Base-by-base conservation (phyloP, 1,140 invertebrate species). In the Leptestheria dahalacensis region DNA sequence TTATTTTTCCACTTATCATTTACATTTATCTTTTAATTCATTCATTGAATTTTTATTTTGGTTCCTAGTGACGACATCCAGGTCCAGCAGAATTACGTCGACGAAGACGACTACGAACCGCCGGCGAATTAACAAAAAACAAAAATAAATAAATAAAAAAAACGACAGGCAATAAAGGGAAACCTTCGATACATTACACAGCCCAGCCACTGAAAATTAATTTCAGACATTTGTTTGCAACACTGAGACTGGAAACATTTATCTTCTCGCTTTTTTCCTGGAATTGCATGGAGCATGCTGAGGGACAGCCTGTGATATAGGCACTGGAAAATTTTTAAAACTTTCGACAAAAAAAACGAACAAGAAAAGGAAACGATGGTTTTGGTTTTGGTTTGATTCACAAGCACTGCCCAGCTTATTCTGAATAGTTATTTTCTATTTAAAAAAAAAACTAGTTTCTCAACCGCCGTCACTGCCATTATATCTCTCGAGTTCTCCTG, bases 251-350 rank as follows among this genome's bases (percentile, higher is more conserved):
- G n/a, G n/a, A n/a, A n/a, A n/a, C n/a, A n/a, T n/a, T n/a, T n/a
- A n/a, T n/a, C n/a, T n/a, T n/a, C n/a, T n/a, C n/a, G n/a, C n/a
- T n/a, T n/a, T n/a, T n/a, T n/a, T n/a, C n/a, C n/a, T n/a, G n/a
- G n/a, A n/a, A n/a, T n/a, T n/a, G n/a, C n/a, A n/a, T n/a, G n/a
- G n/a, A n/a, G n/a, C n/a, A n/a, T n/a, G n/a, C n/a, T n/a, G n/a
- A n/a, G n/a, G 25, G 50, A 52, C 20, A 55, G 53, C 53, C 53
- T 55, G 53, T 55, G 53, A 55, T 55, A 55, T 26, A 55, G 53
- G 53, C 53, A n/a, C 23, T 54, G 21, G 3, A 28, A 55, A 1
- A 52, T 51, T 21, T 51, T 51, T 51, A 3, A 52, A 23, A 52
- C 50, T 25, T 25, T 15, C 12, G 28, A 55, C 25, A 55, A 55